These are phyloP conservation scores for Catharus ustulatus DNA, from an alignment of 2,797 vertebrate species.

Conservation along the genomic window DNA sequence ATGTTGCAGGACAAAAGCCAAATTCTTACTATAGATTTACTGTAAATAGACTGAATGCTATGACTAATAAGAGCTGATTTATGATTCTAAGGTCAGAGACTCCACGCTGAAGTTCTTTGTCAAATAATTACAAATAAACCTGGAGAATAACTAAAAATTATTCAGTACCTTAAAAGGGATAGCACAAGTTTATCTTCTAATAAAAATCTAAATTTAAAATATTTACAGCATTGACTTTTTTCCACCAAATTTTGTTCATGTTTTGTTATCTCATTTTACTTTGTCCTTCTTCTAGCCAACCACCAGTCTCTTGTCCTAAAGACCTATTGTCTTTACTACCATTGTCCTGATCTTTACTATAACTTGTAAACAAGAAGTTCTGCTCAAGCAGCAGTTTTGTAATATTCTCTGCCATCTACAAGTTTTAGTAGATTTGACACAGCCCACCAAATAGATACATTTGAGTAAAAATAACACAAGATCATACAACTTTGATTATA, in stretches of 20 bases:
- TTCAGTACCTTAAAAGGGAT: neutral
- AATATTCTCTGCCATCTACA: neutral
- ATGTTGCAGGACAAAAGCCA: neutral
- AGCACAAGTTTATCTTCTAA: neutral
- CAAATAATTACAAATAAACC: neutral
- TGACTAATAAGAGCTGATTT: neutral
- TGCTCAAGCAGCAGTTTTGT: neutral
- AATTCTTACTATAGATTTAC: neutral
- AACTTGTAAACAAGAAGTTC: neutral
- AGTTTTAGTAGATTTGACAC: neutral
- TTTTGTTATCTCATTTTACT: neutral
- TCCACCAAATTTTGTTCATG: rapidly evolving
- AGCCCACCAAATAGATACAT: neutral
- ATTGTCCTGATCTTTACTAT: neutral
- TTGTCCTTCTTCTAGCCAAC: neutral
- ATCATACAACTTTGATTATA: neutral
- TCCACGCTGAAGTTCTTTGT: neutral
- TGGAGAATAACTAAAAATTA: neutral
- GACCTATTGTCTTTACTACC: neutral
- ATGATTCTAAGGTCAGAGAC: neutral
- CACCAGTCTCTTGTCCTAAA: neutral
- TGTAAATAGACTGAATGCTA: neutral
- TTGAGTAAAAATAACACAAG: neutral
- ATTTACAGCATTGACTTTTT: neutral
- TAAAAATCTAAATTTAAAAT: neutral